These are phyloP conservation scores for Abscondita cerata DNA, from an alignment of 2,888 invertebrate genomes.

Conservation along the genomic window DNA sequence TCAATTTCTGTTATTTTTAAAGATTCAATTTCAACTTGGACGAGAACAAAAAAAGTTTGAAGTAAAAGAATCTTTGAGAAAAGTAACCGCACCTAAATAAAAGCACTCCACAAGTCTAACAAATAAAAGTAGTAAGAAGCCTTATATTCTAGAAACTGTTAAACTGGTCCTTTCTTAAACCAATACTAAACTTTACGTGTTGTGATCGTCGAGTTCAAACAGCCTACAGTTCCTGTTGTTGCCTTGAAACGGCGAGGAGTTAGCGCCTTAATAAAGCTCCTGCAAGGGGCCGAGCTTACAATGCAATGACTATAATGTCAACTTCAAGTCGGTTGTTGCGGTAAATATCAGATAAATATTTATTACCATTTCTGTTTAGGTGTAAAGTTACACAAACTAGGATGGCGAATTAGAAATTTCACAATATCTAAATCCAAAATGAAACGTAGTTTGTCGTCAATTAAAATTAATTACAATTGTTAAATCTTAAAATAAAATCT, in stretches of 20 bases:
- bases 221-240: constrained; percentile 42
- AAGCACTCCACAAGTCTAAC: constrained; percentile 8
- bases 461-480: constrained; percentile 5
- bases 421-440: not conserved
- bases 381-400: too few species aligned
- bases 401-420: too few species aligned
- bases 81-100: constrained; percentile 12
- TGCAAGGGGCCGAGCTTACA: constrained; percentile 40
- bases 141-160: constrained; percentile 24
- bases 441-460: not conserved
- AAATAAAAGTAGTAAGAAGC: constrained; percentile 3
- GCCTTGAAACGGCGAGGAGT: constrained; percentile 45
- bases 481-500: constrained; percentile 5
- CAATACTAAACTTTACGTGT: constrained; percentile 29
- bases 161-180: constrained; percentile 33
- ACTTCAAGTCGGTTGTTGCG: constrained; percentile 47
- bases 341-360: constrained; percentile 46
- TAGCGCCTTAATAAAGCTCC: constrained; percentile 50
- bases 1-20: too few species aligned
- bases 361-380: constrained; percentile 27
- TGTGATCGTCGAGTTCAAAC: constrained; percentile 39
- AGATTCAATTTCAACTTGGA: not conserved
- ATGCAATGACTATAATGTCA: constrained; percentile 46
- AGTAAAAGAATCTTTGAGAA: constrained; percentile 1
- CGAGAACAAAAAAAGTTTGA: not conserved